Evolutionary conservation across 2,113 vertebrate genomes (phyloP).

Genomic region (Amblyornis subalaris): DNA sequence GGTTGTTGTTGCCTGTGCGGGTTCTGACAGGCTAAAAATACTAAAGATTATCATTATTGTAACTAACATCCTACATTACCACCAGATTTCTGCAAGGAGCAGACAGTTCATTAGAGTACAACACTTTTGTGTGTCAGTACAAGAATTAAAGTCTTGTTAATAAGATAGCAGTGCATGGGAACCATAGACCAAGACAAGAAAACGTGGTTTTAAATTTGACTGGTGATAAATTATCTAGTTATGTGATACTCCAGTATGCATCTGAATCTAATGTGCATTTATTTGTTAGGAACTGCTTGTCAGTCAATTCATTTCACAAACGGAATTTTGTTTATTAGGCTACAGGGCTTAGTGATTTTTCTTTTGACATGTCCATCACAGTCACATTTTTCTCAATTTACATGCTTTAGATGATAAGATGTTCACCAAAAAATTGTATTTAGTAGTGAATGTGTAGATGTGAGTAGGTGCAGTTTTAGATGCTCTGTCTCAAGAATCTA

Average conservation of each 20-base stretch:
- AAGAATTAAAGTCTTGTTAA: slow-evolving; percentile 75
- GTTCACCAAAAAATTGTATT: background rate
- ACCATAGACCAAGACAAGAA: slow-evolving; percentile 53
- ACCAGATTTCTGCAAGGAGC: slow-evolving; percentile 61
- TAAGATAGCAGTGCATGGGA: slow-evolving; percentile 61
- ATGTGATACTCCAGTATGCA: slow-evolving; percentile 6
- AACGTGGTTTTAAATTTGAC: slow-evolving; percentile 53
- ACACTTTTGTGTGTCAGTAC: slow-evolving; percentile 70
- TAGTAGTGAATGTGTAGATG: background rate
- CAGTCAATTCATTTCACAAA: slow-evolving; percentile 18
- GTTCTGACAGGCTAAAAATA: slow-evolving; percentile 87
- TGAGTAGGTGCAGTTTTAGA: background rate
- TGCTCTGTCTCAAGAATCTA: background rate
- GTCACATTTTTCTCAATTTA: slow-evolving; percentile 27
- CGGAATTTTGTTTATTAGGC: slow-evolving; percentile 50
- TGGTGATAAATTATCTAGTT: slow-evolving; percentile 70
- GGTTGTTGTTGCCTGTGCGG: slow-evolving; percentile 80
- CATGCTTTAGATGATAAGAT: background rate
- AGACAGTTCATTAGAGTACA: slow-evolving; percentile 75
- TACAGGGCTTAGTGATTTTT: slow-evolving; percentile 6
- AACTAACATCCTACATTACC: slow-evolving; percentile 69
- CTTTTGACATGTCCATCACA: slow-evolving; percentile 12
- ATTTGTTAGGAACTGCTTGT: slow-evolving; percentile 25
- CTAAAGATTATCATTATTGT: slow-evolving; percentile 83
- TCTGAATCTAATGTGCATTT: slow-evolving; percentile 39